These are phyloP conservation scores for Harpalus rubripes DNA, from an alignment of 2,888 invertebrate species.

Conservation along the genomic window DNA sequence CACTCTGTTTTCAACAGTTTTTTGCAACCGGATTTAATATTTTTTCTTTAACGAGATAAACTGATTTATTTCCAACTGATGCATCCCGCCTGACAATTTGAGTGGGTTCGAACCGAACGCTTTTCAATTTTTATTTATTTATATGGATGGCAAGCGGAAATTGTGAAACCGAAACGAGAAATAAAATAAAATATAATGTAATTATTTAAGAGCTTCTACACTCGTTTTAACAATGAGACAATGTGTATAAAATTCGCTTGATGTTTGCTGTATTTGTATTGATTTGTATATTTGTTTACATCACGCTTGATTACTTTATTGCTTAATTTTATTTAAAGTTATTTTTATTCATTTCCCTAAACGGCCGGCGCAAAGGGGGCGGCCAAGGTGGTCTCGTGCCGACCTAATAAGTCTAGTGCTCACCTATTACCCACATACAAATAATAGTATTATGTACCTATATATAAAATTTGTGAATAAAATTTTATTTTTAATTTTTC, in stretches of 20 bases:
- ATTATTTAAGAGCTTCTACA: background rate
- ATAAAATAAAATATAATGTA: background rate
- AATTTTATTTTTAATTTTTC: too few species aligned
- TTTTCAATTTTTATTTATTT: constrained; percentile 1
- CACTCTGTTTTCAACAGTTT: constrained; percentile 32
- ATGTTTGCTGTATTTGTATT: too few species aligned
- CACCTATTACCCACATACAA: too few species aligned
- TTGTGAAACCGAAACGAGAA: background rate
- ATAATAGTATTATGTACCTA: too few species aligned
- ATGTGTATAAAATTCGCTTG: background rate
- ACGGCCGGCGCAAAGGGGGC: too few species aligned
- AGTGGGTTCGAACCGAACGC: background rate
- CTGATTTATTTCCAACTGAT: constrained; percentile 29
- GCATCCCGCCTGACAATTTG: constrained; percentile 4
- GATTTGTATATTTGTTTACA: too few species aligned
- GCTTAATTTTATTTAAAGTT: too few species aligned
- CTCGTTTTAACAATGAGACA: background rate
- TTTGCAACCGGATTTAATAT: constrained; percentile 20
- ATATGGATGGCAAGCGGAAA: background rate
- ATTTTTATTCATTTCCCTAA: too few species aligned
- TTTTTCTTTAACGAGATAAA: constrained; percentile 26
- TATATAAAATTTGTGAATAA: too few species aligned
- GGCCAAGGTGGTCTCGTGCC: too few species aligned
- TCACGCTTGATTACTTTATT: too few species aligned
- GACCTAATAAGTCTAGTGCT: too few species aligned